These are phyloP conservation scores for Phrynocephalus vlangalii DNA, from an alignment of 2,797 vertebrate genomes.

Conservation along the genomic window DNA sequence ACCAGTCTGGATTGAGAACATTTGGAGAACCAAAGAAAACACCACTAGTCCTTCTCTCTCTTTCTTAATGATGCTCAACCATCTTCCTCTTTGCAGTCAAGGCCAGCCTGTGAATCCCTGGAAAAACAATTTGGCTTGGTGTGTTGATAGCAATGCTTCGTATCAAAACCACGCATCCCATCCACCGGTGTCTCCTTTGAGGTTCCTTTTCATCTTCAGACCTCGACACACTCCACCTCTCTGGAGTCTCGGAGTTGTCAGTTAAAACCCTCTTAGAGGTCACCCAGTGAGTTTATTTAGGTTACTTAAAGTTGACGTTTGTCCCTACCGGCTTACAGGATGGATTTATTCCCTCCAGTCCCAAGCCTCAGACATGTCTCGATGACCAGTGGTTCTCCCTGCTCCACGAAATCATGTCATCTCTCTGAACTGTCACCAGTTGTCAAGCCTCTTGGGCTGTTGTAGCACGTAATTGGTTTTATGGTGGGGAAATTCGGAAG, in stretches of 20 bases:
- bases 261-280: conserved; percentile 11
- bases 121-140: neutral
- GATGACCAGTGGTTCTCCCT: neutral
- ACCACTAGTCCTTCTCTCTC: no score
- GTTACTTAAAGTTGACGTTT: neutral
- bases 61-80: no score
- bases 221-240: neutral
- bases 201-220: conserved; percentile 5
- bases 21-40: no score
- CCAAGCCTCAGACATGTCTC: neutral
- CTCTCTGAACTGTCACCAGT: neutral
- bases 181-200: neutral
- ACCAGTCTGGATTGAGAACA: neutral
- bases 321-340: conserved; percentile 7
- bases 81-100: neutral
- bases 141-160: neutral
- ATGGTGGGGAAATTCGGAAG: neutral
- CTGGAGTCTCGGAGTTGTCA: conserved; percentile 2
- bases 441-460: neutral
- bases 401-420: neutral
- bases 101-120: neutral
- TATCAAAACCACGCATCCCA: neutral
- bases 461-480: neutral
- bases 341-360: neutral
- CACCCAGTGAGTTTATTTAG: neutral